Evolutionary conservation across 2,888 invertebrate species (phyloP).

Genomic region (Brassicogethes aeneus): DNA sequence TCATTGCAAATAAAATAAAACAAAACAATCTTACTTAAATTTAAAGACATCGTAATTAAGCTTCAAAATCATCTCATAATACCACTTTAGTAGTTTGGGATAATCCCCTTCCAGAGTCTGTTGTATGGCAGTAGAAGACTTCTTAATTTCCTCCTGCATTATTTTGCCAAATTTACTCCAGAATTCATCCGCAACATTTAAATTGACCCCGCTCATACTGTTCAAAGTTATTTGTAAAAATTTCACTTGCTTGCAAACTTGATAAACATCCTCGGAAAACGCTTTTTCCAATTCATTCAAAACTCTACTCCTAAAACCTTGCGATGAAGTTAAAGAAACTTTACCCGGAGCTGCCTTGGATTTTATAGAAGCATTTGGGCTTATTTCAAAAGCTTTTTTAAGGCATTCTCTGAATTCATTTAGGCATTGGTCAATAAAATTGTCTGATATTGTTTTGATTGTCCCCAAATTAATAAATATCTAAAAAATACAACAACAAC

Average conservation of each 20-base stretch:
- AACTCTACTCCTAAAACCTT: constrained; percentile 55
- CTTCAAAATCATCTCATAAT: constrained; percentile 64
- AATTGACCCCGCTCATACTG: constrained; percentile 34
- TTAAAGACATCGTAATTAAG: constrained; percentile 53
- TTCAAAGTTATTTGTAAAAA: constrained; percentile 45
- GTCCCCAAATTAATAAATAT: constrained; percentile 39
- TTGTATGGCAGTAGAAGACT: constrained; percentile 51
- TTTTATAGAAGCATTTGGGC: constrained; percentile 19
- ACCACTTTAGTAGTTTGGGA: constrained; percentile 74
- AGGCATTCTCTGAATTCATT: constrained; percentile 46
- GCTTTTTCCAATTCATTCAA: constrained; percentile 87
- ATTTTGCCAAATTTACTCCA: constrained; percentile 45
- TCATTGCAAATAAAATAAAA: neutral
- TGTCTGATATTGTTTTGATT: constrained; percentile 45
- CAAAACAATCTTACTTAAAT: constrained; percentile 42
- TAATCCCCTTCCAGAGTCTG: constrained; percentile 83
- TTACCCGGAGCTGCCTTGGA: constrained; percentile 47
- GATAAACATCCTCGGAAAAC: constrained; percentile 66
- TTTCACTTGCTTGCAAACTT: constrained; percentile 60
- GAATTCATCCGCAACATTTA: constrained; percentile 44
- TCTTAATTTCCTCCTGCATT: constrained; percentile 45
- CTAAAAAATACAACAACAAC: constrained; percentile 24
- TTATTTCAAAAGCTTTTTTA: constrained; percentile 44
- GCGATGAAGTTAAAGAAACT: constrained; percentile 40
- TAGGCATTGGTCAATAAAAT: constrained; percentile 46